Base-by-base conservation (phyloP, 2,113 vertebrate species). In the Pan paniscus region DNA sequence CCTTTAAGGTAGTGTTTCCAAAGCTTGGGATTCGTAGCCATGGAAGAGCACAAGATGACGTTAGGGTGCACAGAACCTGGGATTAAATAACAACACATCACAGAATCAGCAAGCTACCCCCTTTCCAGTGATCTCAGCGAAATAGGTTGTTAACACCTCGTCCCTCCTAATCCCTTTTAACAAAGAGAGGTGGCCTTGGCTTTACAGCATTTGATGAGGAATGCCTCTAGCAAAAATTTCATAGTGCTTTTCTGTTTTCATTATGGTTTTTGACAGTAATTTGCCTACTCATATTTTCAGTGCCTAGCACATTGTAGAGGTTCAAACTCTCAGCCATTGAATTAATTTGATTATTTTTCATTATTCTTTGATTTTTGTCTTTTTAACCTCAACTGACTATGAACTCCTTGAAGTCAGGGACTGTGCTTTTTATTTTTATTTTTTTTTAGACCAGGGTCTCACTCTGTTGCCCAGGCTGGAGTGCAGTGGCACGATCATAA, bases 51-150 rank as follows among this genome's bases (percentile, higher is more conserved):
- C 1, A 13, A 25, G 70, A 10, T 5, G 13, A 7, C 14, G 13
- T n/a, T 5, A 38, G 32, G 25, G 25, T 14, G 22, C 70, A 27
- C 4, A 30, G 83, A n/a, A 55, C 12, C 40, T 52, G 25, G n/a
- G 1, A 1, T 1, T 30, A 13, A 40, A 3, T 10, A 32, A 2
- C 0, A 2, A 9, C 3, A 10, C 32, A 8, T 43, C 0, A 0
- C 48, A 18, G 10, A 22, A n/a, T 8, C 12, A n/a, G 23, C 16
- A 59, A 32, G 18, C 32, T 14, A 11, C 8, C 30, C 50, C 18
- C 9, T 57, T 89, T 30, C 52, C 6, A 1, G 0, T 13, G 10
- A 22, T 5, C 20, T 50, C 13, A 3, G 61, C 30, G 27, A 10
- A 38, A 11, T 1, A 30, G 27, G 83, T 30, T 27, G 27, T 59